Evolutionary conservation across 2,797 vertebrate genomes (phyloP).

Genomic region (Tapirus indicus): DNA sequence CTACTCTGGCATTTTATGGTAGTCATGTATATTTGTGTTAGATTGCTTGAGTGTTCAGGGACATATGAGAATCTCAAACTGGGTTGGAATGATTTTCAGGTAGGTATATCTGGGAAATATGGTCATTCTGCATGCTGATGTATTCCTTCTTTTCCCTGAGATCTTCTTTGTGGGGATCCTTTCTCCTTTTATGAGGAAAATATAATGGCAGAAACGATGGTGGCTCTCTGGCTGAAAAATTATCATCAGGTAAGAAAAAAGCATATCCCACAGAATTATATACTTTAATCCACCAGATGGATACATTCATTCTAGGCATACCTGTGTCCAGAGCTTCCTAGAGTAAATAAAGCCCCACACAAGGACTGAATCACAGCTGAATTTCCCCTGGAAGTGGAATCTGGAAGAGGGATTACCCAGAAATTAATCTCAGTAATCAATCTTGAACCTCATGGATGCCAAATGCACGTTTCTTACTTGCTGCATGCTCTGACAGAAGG

Average conservation of each 20-base stretch:
- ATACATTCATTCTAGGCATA: not conserved
- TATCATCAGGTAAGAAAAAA: constrained; percentile 53
- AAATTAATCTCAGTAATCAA: not conserved
- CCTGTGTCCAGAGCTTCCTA: not conserved
- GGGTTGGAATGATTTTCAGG: not conserved
- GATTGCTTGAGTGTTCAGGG: no score
- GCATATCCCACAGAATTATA: no score
- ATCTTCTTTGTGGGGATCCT: not conserved
- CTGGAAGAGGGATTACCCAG: not conserved
- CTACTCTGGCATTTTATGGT: no score
- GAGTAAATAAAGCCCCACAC: not conserved
- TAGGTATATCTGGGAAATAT: not conserved
- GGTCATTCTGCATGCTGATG: not conserved
- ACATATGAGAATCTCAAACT: not conserved
- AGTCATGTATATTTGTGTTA: no score
- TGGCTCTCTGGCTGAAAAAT: constrained; percentile 44
- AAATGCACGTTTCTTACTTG: not conserved
- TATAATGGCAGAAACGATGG: constrained; percentile 11
- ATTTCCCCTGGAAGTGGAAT: not conserved
- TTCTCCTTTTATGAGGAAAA: constrained; percentile 3
- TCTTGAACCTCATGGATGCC: not conserved
- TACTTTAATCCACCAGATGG: not conserved
- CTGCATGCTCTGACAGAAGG: not conserved
- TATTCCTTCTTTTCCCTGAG: not conserved
- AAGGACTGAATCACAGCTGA: not conserved